Evolutionary conservation across 1,140 invertebrate genomes (phyloP).

Genomic region (Solenopsis fugax): DNA sequence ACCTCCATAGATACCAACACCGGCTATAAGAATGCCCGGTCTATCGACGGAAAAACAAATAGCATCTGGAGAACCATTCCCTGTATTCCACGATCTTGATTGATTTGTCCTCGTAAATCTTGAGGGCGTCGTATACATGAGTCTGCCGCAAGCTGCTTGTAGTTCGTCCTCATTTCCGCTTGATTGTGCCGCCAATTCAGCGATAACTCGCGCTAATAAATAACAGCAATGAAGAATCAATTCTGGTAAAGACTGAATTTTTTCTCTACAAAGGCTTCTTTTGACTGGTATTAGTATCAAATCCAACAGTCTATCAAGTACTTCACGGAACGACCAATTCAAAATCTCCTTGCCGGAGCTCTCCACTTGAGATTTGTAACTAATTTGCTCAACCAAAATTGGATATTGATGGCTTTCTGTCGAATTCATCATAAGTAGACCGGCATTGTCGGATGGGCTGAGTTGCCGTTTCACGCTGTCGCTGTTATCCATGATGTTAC

Average conservation of each 20-base stretch:
- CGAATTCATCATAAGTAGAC: conserved; percentile 90
- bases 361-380: conserved; percentile 88
- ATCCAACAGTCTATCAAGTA: conserved; percentile 93
- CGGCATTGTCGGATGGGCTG: conserved; percentile 91
- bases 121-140: conserved; percentile 94
- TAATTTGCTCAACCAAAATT: conserved; percentile 94
- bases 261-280: conserved; percentile 88
- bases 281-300: conserved; percentile 93
- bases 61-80: conserved; percentile 98
- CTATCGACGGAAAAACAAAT: conserved; percentile 98
- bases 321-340: conserved; percentile 93
- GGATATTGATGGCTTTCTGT: conserved; percentile 92
- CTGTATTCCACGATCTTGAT: conserved; percentile 97
- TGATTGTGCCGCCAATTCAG: conserved; percentile 95
- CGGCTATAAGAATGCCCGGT: conserved; percentile 95
- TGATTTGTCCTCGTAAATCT: conserved; percentile 96
- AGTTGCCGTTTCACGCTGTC: conserved; percentile 87
- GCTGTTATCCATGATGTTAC: conserved; percentile 86
- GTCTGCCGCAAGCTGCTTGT: conserved; percentile 89
- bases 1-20: conserved; percentile 96
- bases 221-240: conserved; percentile 95
- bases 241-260: conserved; percentile 87
- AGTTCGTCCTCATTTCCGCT: conserved; percentile 90
- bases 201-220: conserved; percentile 93
- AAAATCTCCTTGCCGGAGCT: conserved; percentile 82